A percentile compares a stretch with the other conserved stretches of the same genome.
Evolutionary conservation across 2,797 vertebrate genomes (phyloP).

Genomic region (Poecilia wingei): DNA sequence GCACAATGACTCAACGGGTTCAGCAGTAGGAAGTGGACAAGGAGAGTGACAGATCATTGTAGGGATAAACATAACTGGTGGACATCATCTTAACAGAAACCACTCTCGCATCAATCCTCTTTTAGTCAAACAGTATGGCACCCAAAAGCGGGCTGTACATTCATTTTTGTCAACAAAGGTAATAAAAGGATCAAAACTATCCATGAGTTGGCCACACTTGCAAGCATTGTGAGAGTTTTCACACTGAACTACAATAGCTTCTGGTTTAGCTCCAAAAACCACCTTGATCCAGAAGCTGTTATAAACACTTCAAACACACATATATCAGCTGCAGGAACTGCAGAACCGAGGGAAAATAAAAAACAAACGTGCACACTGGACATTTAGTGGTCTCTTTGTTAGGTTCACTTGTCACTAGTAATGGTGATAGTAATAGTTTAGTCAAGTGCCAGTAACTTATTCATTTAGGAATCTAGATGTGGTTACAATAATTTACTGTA

Average conservation of each 20-base stretch:
- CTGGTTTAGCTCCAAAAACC: background rate
- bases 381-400: background rate
- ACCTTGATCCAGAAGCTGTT: background rate
- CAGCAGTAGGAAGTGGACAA: conserved; percentile 44
- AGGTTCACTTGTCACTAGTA: background rate
- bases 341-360: background rate
- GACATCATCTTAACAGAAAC: conserved; percentile 21
- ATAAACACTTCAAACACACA: background rate
- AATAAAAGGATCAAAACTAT: conserved; percentile 12
- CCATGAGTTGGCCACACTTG: background rate
- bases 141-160: background rate
- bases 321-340: background rate
- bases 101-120: background rate
- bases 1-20: conserved; percentile 58
- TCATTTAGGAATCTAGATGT: background rate
- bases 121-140: background rate
- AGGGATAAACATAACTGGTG: conserved; percentile 19
- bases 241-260: background rate
- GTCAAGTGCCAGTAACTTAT: background rate
- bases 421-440: background rate
- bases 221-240: background rate
- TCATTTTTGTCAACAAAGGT: background rate
- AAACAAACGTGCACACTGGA: background rate
- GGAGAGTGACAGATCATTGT: conserved; percentile 27
- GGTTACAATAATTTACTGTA: background rate